Evolutionary conservation across 1,140 invertebrate species (phyloP).

Genomic region (Achatina immaculata): DNA sequence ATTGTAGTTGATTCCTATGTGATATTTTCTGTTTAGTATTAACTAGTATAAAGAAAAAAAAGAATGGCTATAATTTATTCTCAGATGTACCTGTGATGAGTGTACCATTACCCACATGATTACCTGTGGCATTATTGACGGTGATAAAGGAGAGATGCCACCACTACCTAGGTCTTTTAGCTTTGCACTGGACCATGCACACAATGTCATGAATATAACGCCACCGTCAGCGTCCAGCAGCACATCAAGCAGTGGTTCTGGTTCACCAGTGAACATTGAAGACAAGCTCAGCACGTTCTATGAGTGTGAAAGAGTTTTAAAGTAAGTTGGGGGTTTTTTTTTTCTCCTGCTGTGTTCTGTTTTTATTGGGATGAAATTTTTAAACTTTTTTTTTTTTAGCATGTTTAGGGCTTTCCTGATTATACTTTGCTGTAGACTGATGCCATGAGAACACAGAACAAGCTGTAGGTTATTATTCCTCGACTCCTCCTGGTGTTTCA

Average conservation of each 20-base stretch:
- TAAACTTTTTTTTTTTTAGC: neutral
- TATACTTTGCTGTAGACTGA: no score
- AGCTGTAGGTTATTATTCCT: no score
- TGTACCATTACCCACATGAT: slow-evolving; percentile 71
- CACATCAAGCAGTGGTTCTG: slow-evolving; percentile 66
- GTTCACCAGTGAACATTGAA: slow-evolving; percentile 65
- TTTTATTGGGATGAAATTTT: neutral
- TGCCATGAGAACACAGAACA: no score
- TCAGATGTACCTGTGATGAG: slow-evolving; percentile 71
- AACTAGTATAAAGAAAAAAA: no score
- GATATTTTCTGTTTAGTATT: no score
- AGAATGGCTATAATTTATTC: no score
- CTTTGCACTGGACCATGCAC: slow-evolving; percentile 61
- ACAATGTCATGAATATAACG: slow-evolving; percentile 63
- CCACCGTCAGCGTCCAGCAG: slow-evolving; percentile 69
- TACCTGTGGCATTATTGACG: slow-evolving; percentile 69
- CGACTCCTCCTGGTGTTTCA: no score
- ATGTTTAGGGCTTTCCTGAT: neutral
- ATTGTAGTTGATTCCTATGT: no score
- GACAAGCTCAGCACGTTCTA: slow-evolving; percentile 59
- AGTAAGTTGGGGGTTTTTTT: slow-evolving; percentile 40
- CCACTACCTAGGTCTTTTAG: slow-evolving; percentile 46
- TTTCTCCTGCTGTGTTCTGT: slow-evolving; percentile 14
- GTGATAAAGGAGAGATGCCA: slow-evolving; percentile 56
- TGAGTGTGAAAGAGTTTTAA: slow-evolving; percentile 42